Evolutionary conservation across 2,888 invertebrate species (phyloP).

Genomic region (Andrena hattorfiana): DNA sequence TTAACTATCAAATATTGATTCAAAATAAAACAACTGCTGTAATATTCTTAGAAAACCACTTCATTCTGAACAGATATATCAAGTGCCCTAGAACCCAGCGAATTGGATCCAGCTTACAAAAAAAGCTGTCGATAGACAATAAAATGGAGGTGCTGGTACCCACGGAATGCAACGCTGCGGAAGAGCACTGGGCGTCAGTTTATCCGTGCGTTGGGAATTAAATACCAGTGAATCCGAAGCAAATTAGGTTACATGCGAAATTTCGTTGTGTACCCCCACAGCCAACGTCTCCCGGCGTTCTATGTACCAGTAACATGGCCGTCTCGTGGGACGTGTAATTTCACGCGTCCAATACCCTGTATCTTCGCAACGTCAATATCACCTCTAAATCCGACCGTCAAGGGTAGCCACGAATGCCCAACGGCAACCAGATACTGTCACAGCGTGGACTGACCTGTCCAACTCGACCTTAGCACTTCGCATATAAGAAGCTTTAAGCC

Average conservation of each 20-base stretch:
- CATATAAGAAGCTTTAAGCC: conserved; percentile 24
- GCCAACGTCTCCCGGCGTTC: conserved; percentile 9
- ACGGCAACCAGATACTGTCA: conserved; percentile 49
- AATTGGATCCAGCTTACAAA: no score
- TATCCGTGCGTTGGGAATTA: conserved; percentile 6
- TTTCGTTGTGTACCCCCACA: conserved; percentile 35
- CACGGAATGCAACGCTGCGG: background rate
- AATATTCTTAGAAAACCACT: no score
- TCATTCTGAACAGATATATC: no score
- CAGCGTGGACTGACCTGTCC: conserved; percentile 28
- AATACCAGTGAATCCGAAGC: conserved; percentile 8
- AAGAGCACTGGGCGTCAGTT: background rate
- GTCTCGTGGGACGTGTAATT: conserved; percentile 67
- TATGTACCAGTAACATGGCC: background rate
- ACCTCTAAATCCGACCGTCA: conserved; percentile 31
- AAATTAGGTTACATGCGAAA: conserved; percentile 30
- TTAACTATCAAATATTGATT: no score
- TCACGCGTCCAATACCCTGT: conserved; percentile 58
- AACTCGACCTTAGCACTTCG: conserved; percentile 52
- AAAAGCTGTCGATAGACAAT: background rate
- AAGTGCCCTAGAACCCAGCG: no score
- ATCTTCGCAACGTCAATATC: conserved; percentile 49
- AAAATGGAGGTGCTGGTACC: background rate
- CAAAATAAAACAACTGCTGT: no score
- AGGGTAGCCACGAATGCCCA: conserved; percentile 33